Percentiles rank a stretch among this genome's conserved stretches.
Evolutionary conservation across 1,140 invertebrate genomes (phyloP).

Genomic region (Oncopeltus fasciatus): DNA sequence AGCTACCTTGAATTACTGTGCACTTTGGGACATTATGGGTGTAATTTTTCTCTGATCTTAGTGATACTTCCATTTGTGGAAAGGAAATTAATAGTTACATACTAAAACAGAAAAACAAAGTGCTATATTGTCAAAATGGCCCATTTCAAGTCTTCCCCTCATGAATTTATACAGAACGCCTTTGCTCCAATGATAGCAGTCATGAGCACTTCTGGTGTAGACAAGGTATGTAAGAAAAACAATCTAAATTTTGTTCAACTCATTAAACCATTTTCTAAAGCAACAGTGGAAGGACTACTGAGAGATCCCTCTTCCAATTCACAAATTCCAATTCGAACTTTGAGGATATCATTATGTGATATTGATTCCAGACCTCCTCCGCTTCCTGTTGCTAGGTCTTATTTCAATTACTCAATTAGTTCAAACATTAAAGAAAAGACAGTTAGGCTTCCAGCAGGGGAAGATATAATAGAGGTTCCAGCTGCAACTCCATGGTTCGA

Average conservation of each 20-base stretch:
- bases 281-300: constrained; percentile 66
- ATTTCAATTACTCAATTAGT: constrained; percentile 73
- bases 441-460: constrained; percentile 32
- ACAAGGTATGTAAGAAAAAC: constrained; percentile 73
- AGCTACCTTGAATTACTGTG: no score
- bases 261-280: constrained; percentile 73
- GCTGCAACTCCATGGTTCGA: constrained; percentile 86
- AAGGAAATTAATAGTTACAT: no score
- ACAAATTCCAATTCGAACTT: constrained; percentile 53
- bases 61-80: no score
- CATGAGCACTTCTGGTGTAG: constrained; percentile 63
- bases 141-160: constrained; percentile 47
- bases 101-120: not conserved
- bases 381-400: constrained; percentile 64
- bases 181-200: constrained; percentile 82
- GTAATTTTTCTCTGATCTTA: no score
- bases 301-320: constrained; percentile 61
- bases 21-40: no score
- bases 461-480: constrained; percentile 32
- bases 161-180: constrained; percentile 76
- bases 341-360: constrained; percentile 68
- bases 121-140: constrained; percentile 33
- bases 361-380: constrained; percentile 66
- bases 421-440: constrained; percentile 50
- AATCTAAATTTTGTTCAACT: constrained; percentile 81